Evolutionary conservation across 2,888 invertebrate species (phyloP), one percentile per base, ranked within the genome.

Genomic region (Lysandra bellargus): DNA sequence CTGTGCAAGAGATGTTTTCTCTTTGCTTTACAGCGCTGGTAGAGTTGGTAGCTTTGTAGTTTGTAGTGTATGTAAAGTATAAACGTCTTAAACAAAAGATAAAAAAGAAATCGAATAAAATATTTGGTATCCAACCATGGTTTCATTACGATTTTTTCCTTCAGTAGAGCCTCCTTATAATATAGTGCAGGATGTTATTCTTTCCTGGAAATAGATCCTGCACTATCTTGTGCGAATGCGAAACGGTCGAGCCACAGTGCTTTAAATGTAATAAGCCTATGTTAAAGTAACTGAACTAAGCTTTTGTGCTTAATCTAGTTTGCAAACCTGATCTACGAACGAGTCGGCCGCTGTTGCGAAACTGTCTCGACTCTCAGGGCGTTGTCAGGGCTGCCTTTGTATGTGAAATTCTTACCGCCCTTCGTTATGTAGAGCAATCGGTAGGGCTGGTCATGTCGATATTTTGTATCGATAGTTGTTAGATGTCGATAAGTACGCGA

Each of bases 371-470:
- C 57, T 53, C 53, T 57, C 57, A 81, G 84, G 84, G 84, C 84
- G 84, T 84, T 84, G 84, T 83, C 84, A 84, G 84, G 84, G 84
- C 84, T 83, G 82, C 80, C 72, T 80, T 82, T 82, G 82, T 83
- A 80, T 81, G 81, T 81, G 81, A 83, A 82, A 82, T 80, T 80
- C 79, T 83, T 81, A 80, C 81, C 77, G 73, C 79, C 78, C 80
- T 49, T 72, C 80, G 79, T 82, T 81, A 80, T 80, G 80, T 83
- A 82, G 79, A 79, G 69, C 80, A 80, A 64, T 73, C 74, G 44
- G 9, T 37, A 74, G 60, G 14, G 61, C 74, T 33, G 74, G 69
- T 23, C 40, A 30, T 37, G 53, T 49, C 64, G 75, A 64, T 64
- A 30, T 69, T 14, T 69, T 30, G 69, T 69, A 69, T 64, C 64